phyloP scores from a whole-genome alignment of 2,113 vertebrate genomes.

The Engystomops pustulosus region DNA sequence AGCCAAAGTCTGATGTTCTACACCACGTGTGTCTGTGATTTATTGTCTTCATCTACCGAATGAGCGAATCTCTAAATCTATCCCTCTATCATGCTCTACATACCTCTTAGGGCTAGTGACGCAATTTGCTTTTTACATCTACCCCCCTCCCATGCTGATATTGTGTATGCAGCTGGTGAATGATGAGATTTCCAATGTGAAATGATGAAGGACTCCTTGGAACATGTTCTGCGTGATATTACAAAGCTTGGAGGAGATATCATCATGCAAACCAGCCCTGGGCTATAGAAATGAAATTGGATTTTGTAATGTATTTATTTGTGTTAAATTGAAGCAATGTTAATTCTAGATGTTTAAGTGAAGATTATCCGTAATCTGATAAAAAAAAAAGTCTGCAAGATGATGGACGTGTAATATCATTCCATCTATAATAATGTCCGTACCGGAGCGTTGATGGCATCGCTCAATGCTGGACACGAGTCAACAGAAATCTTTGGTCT shows the following conservation, averaged over 20 bases:
- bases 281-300: neutral
- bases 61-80: neutral
- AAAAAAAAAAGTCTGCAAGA: no score
- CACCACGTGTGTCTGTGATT: no score
- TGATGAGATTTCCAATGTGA: neutral
- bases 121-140: neutral
- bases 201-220: neutral
- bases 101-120: neutral
- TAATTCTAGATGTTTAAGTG: neutral
- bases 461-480: neutral
- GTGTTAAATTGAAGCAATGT: neutral
- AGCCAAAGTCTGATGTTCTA: no score
- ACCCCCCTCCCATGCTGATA: neutral
- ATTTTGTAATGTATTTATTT: constrained; percentile 3
- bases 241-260: neutral
- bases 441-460: neutral
- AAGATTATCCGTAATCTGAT: neutral
- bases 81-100: neutral
- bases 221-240: neutral
- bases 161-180: neutral
- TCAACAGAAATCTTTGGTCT: neutral
- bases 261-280: neutral
- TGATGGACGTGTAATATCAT: no score
- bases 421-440: no score
- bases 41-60: neutral